Percentiles rank a stretch among this genome's conserved stretches.
These are phyloP conservation scores for Bombus vancouverensis DNA, from an alignment of 1,140 invertebrate species.

Conservation along the genomic window DNA sequence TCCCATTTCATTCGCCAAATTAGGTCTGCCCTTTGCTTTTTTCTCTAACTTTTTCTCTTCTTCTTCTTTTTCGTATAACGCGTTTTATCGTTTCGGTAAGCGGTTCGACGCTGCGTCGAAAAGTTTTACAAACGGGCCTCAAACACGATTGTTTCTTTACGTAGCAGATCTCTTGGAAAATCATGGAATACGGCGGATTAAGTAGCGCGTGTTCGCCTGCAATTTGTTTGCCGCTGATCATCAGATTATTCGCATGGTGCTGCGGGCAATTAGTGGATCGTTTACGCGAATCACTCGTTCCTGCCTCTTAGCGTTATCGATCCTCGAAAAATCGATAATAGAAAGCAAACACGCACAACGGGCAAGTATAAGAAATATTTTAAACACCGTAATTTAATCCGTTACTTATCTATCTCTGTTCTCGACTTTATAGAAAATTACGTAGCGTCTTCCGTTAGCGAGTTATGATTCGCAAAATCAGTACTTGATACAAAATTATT, in stretches of 20 bases:
- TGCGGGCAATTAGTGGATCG: neutral
- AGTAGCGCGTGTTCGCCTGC: neutral
- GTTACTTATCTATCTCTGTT: too few relatives aligned
- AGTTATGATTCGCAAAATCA: neutral
- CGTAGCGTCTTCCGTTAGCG: too few relatives aligned
- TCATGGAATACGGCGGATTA: neutral
- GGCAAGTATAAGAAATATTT: too few relatives aligned
- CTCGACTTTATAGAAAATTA: too few relatives aligned
- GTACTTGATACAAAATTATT: too few relatives aligned
- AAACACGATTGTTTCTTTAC: neutral
- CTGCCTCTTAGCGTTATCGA: neutral
- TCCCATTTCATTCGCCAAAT: conserved; percentile 16
- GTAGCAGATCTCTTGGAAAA: neutral
- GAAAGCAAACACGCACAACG: neutral
- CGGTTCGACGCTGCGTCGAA: neutral
- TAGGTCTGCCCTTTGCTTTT: conserved; percentile 16
- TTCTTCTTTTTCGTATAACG: neutral
- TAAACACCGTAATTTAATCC: too few relatives aligned
- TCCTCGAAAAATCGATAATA: neutral
- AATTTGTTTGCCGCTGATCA: neutral
- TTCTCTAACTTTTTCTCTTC: too few relatives aligned
- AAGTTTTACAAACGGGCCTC: neutral
- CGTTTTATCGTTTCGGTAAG: neutral
- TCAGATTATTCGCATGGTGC: neutral
- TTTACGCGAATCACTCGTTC: neutral